Evolutionary conservation across 1,140 invertebrate genomes (phyloP).

Genomic region (Scaptomyza pallida): DNA sequence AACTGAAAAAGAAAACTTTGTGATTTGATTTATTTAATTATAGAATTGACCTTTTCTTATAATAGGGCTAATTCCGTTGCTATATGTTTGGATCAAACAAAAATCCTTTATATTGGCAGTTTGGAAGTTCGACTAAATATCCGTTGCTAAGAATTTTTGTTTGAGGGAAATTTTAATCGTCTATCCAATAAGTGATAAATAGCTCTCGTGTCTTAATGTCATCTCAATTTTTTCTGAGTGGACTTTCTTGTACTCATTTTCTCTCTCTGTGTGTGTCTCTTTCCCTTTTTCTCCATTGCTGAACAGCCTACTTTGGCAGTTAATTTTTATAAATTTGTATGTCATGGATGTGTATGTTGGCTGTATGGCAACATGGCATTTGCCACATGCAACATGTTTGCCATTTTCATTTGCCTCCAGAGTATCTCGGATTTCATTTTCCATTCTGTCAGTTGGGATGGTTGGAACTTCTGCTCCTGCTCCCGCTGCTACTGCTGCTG

Average conservation of each 20-base stretch:
- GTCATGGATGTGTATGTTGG: slow-evolving; percentile 36
- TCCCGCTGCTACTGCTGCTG: slow-evolving; percentile 21
- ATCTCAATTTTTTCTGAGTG: slow-evolving; percentile 48
- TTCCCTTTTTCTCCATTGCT: not conserved
- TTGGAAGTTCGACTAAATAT: no score
- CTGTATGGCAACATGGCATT: slow-evolving; percentile 45
- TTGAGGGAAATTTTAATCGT: no score
- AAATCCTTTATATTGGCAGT: no score
- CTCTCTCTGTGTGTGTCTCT: no score
- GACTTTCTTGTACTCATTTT: not conserved
- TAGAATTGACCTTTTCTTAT: no score
- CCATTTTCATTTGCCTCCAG: slow-evolving; percentile 60
- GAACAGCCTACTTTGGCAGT: slow-evolving; percentile 65
- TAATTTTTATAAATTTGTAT: slow-evolving; percentile 80
- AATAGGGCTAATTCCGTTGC: no score
- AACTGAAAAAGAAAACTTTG: no score
- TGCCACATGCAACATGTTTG: slow-evolving; percentile 62
- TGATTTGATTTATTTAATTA: no score
- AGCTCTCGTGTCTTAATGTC: no score
- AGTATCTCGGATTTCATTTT: slow-evolving; percentile 52
- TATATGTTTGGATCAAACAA: no score
- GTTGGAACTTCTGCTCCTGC: slow-evolving; percentile 22
- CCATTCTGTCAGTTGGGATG: not conserved
- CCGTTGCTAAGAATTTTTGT: no score
- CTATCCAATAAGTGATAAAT: no score